Evolutionary conservation across 1,140 invertebrate species (phyloP).

Genomic region (Dendrolimus punctatus): DNA sequence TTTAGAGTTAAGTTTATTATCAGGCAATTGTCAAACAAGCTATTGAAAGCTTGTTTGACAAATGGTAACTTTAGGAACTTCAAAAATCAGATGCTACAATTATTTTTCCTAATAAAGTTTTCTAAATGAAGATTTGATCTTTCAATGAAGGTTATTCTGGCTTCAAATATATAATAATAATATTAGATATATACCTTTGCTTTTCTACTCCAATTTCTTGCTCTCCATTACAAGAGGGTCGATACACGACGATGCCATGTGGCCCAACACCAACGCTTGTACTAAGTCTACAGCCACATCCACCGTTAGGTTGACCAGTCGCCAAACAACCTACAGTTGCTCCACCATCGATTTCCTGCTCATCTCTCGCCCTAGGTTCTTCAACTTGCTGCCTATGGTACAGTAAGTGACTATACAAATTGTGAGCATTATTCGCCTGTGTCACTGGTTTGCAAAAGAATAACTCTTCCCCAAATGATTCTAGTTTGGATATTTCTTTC

Average conservation of each 20-base stretch:
- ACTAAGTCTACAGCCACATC: constrained; percentile 64
- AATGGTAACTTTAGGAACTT: too few species aligned
- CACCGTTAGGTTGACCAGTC: constrained; percentile 46
- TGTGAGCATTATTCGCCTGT: constrained; percentile 56
- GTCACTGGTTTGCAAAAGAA: constrained; percentile 80
- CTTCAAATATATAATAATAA: neutral
- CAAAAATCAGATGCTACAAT: too few species aligned
- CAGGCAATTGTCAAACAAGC: too few species aligned
- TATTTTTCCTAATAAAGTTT: too few species aligned
- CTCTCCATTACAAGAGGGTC: constrained; percentile 68
- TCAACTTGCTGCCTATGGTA: constrained; percentile 57
- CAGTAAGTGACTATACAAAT: constrained; percentile 63
- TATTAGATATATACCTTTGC: constrained; percentile 69
- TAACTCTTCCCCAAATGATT: constrained; percentile 87
- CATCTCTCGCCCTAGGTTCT: constrained; percentile 56
- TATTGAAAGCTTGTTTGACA: too few species aligned
- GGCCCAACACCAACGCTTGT: constrained; percentile 83
- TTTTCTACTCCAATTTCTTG: constrained; percentile 74
- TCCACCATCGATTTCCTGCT: constrained; percentile 63
- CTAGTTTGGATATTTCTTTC: constrained; percentile 83
- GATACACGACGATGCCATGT: constrained; percentile 84
- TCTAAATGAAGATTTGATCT: too few species aligned
- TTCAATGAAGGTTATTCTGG: too few species aligned
- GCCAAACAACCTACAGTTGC: constrained; percentile 65
- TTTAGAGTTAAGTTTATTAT: too few species aligned